phyloP scores from a whole-genome alignment of 2,888 invertebrate genomes.

The Sturmia bella region DNA sequence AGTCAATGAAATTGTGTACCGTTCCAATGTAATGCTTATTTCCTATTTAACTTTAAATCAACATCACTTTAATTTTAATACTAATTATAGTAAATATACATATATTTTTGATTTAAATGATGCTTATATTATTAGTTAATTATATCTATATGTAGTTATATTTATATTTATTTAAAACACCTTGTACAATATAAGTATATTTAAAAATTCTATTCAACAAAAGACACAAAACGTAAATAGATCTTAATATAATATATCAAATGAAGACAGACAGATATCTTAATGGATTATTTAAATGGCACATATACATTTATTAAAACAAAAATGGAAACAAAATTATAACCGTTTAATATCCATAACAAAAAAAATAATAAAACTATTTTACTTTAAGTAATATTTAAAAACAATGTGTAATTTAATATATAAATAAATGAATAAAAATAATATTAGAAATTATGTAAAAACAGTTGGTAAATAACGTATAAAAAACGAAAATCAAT shows the following conservation, averaged over 20 bases:
- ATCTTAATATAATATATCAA: conserved; percentile 59
- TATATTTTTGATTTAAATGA: conserved; percentile 5
- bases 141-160: conserved; percentile 6
- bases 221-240: conserved; percentile 32
- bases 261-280: conserved; percentile 46
- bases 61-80: conserved; percentile 9
- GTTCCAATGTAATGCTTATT: conserved; percentile 53
- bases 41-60: conserved; percentile 27
- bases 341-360: conserved; percentile 49
- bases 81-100: conserved; percentile 11
- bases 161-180: conserved; percentile 23
- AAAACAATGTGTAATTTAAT: conserved; percentile 58
- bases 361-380: conserved; percentile 53
- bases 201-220: conserved; percentile 34
- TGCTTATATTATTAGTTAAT: conserved; percentile 24
- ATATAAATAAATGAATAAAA: conserved; percentile 50
- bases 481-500: conserved; percentile 49
- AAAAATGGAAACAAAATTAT: conserved; percentile 18
- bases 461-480: conserved; percentile 65
- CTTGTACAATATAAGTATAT: conserved; percentile 60
- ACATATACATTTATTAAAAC: conserved; percentile 37
- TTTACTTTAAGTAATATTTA: conserved; percentile 60
- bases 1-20: conserved; percentile 48
- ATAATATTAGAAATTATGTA: conserved; percentile 64
- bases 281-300: conserved; percentile 35